These are phyloP conservation scores for Ceratoteleas bidentatus DNA, from an alignment of 1,140 invertebrate genomes.

Conservation along the genomic window DNA sequence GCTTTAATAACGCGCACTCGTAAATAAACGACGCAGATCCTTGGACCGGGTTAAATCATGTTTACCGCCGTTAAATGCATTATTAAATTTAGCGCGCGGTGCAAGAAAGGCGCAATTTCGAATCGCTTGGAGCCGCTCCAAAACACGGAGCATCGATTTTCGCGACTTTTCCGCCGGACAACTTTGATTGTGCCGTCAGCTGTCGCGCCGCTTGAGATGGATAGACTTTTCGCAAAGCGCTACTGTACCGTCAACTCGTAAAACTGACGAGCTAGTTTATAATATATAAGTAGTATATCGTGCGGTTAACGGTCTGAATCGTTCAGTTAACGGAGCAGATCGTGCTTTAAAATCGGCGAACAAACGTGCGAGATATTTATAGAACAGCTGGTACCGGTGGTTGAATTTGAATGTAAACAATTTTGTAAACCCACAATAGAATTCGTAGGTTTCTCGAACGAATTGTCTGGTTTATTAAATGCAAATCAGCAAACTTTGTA, in stretches of 20 bases:
- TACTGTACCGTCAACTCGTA: conserved; percentile 10
- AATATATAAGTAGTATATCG: too few relatives aligned
- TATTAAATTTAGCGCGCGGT: conserved; percentile 54
- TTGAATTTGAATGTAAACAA: background rate
- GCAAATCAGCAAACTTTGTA: too few relatives aligned
- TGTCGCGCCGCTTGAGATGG: conserved; percentile 3
- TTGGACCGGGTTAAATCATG: conserved; percentile 44
- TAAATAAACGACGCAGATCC: conserved; percentile 39
- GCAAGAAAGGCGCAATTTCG: conserved; percentile 49
- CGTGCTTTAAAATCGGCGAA: background rate
- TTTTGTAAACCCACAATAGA: too few relatives aligned
- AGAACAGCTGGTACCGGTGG: too few relatives aligned
- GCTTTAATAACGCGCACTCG: conserved; percentile 29
- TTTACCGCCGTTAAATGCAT: conserved; percentile 55
- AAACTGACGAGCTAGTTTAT: background rate
- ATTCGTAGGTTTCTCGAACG: too few relatives aligned
- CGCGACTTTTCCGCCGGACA: conserved; percentile 15
- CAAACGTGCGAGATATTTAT: background rate
- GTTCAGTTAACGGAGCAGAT: conserved; percentile 8
- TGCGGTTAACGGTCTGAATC: conserved; percentile 12
- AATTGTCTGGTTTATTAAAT: too few relatives aligned
- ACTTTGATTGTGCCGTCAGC: conserved; percentile 19
- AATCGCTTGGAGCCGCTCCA: conserved; percentile 42
- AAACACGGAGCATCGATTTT: conserved; percentile 19
- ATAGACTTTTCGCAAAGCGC: background rate